These are phyloP conservation scores for Terrapene triunguis DNA, from an alignment of 2,113 vertebrate species.

Conservation along the genomic window DNA sequence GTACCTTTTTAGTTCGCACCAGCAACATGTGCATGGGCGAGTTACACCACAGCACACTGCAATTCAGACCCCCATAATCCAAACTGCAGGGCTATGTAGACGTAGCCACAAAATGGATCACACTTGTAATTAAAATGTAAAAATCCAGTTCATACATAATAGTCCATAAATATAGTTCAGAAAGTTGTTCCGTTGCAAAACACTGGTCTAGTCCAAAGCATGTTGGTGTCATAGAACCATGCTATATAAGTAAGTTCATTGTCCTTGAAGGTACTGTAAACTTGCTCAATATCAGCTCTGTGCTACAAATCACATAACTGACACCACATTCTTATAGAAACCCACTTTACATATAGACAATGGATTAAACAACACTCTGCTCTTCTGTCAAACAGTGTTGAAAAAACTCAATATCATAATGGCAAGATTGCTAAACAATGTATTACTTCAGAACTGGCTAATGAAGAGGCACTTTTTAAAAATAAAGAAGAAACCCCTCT, in stretches of 20 bases:
- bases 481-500: constrained; percentile 49
- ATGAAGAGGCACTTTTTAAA: constrained; percentile 19
- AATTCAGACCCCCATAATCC: background rate
- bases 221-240: background rate
- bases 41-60: background rate
- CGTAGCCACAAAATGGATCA: background rate
- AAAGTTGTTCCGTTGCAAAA: background rate
- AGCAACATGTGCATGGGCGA: background rate
- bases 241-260: constrained; percentile 13
- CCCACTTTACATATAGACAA: constrained; percentile 24
- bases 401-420: constrained; percentile 2
- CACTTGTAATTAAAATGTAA: background rate
- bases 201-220: background rate
- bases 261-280: constrained; percentile 31
- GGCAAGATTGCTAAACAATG: constrained; percentile 51
- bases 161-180: background rate
- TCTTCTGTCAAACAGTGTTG: constrained; percentile 31
- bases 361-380: constrained; percentile 7
- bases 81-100: background rate
- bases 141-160: background rate
- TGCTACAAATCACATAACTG: constrained; percentile 16
- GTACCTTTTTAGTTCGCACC: background rate
- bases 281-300: background rate
- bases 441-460: constrained; percentile 40
- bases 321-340: constrained; percentile 25